Conservation (phyloP, 2,797 vertebrate species). For the Microctenopoma lineatum region DNA sequence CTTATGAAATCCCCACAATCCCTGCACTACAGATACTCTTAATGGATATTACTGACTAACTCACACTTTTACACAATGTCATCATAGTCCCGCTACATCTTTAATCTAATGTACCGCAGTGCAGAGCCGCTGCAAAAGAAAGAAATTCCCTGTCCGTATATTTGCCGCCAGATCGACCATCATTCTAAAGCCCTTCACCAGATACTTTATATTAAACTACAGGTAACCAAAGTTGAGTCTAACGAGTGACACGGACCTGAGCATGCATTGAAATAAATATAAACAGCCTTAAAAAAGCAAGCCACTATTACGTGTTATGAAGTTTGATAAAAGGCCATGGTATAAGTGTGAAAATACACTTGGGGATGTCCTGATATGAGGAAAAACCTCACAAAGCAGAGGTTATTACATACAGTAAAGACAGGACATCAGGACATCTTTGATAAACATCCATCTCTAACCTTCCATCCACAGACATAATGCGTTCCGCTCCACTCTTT, state of each 20-base stretch:
- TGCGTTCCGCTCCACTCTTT: constrained; percentile 80
- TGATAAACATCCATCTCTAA: constrained; percentile 1
- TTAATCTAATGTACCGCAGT: background rate
- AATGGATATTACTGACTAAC: too few species aligned
- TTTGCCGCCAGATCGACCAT: background rate
- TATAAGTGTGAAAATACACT: constrained; percentile 24
- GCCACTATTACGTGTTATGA: background rate
- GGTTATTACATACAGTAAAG: background rate
- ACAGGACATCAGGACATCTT: background rate
- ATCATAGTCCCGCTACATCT: background rate
- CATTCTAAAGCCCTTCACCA: background rate
- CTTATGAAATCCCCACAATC: too few species aligned
- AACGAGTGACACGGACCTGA: background rate
- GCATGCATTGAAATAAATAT: background rate
- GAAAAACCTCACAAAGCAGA: background rate
- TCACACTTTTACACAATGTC: too few species aligned
- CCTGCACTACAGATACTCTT: too few species aligned
- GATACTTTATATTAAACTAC: background rate
- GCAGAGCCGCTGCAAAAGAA: background rate
- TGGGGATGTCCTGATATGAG: background rate
- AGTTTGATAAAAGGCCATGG: constrained; percentile 23
- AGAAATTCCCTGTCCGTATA: background rate
- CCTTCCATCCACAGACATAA: constrained; percentile 80
- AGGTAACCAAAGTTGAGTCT: background rate
- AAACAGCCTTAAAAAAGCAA: background rate